Evolutionary conservation across 1,140 invertebrate genomes (phyloP).

Genomic region (Drosophila trapezifrons): DNA sequence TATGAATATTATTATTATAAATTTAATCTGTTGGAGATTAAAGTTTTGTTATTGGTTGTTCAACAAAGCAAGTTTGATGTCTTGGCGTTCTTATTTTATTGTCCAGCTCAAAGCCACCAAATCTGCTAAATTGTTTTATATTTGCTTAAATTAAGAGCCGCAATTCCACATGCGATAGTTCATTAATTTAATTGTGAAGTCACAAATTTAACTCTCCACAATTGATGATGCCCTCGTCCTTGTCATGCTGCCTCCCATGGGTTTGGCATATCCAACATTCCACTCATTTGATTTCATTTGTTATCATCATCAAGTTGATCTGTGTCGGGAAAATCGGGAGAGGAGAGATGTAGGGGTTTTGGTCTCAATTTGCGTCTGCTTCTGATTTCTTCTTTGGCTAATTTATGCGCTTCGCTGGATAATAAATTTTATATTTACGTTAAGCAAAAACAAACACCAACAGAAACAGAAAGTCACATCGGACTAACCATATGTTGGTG

Average conservation of each 20-base stretch:
- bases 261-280: conserved; percentile 43
- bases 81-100: not conserved
- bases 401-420: conserved; percentile 74
- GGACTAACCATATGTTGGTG: conserved; percentile 32
- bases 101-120: not conserved
- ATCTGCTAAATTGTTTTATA: not conserved
- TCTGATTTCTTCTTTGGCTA: conserved; percentile 68
- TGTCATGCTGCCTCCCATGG: not conserved
- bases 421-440: conserved; percentile 83
- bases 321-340: not conserved
- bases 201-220: conserved; percentile 36
- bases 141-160: not conserved
- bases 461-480: conserved; percentile 27
- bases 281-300: conserved; percentile 71
- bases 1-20: too few relatives aligned
- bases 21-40: too few relatives aligned
- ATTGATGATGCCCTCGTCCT: conserved; percentile 34
- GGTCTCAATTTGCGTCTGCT: conserved; percentile 52
- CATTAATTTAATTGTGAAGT: conserved; percentile 37
- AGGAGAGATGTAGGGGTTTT: not conserved
- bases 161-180: conserved; percentile 9
- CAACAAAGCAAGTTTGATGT: too few relatives aligned
- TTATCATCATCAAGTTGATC: conserved; percentile 64
- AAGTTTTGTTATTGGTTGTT: not conserved
- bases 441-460: conserved; percentile 63